Conservation (phyloP, 1,140 invertebrate species). For the Drosophila rhopaloa region DNA sequence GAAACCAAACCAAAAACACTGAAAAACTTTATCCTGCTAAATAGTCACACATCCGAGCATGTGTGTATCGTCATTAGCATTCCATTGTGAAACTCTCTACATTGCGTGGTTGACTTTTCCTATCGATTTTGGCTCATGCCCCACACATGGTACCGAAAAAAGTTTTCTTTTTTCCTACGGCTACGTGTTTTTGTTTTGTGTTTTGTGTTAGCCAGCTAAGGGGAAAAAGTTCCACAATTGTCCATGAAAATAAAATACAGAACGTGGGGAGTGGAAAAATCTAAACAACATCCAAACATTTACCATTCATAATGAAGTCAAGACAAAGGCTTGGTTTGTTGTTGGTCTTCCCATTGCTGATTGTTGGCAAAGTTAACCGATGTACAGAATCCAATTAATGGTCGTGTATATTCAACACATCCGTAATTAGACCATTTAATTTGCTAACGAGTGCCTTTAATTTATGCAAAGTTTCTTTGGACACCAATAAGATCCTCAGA, state of each 20-base stretch:
- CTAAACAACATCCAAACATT: constrained; percentile 33
- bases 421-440: constrained; percentile 35
- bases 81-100: constrained; percentile 32
- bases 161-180: constrained; percentile 30
- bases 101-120: constrained; percentile 47
- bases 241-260: constrained; percentile 41
- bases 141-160: constrained; percentile 39
- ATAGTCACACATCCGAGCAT: constrained; percentile 31
- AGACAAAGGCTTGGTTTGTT: constrained; percentile 25
- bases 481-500: background rate
- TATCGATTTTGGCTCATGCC: constrained; percentile 41
- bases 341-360: background rate
- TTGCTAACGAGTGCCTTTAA: constrained; percentile 14
- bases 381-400: constrained; percentile 39
- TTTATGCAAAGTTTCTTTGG: background rate
- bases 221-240: constrained; percentile 41
- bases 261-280: background rate
- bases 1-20: constrained; percentile 10
- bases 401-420: constrained; percentile 20
- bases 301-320: constrained; percentile 48
- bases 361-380: constrained; percentile 36
- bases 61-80: constrained; percentile 42
- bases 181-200: constrained; percentile 17
- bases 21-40: constrained; percentile 34
- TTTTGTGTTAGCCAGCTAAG: constrained; percentile 2